These are phyloP conservation scores for Wiebesia pumilae DNA, from an alignment of 1,140 invertebrate genomes.

Conservation along the genomic window DNA sequence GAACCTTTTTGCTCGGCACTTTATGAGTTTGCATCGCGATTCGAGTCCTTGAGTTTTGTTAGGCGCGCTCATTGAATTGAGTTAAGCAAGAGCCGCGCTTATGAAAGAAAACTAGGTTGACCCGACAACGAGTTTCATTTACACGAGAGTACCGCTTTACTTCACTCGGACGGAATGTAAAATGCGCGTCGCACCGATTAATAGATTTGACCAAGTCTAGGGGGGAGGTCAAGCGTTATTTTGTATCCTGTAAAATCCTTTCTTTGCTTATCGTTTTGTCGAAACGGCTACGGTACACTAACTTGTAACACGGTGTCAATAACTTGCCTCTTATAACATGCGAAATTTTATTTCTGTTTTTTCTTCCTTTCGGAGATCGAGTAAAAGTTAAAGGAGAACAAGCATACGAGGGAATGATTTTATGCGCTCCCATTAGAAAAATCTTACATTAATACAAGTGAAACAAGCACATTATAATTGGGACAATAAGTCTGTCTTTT, in stretches of 20 bases:
- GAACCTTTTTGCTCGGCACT: neutral
- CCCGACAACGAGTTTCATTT: neutral
- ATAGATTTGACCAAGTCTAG: neutral
- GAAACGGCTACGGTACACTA: neutral
- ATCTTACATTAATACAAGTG: neutral
- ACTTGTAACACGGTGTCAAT: no score
- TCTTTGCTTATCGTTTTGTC: neutral
- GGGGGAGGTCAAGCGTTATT: neutral
- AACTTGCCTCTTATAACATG: neutral
- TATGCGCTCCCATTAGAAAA: neutral
- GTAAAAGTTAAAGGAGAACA: neutral
- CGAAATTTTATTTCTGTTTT: neutral
- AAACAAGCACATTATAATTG: neutral
- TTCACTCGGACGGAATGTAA: neutral
- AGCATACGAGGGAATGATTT: neutral
- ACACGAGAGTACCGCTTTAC: neutral
- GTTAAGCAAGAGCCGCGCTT: neutral
- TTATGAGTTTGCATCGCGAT: neutral
- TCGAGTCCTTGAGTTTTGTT: neutral
- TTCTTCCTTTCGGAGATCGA: neutral
- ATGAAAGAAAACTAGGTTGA: constrained; percentile 33
- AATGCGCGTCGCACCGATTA: neutral
- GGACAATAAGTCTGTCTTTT: neutral
- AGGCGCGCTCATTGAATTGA: constrained; percentile 13
- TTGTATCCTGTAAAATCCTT: neutral